Percentiles rank a stretch among this genome's conserved stretches.
Evolutionary conservation across 2,113 vertebrate genomes (phyloP).

Genomic region (Bos javanicus): DNA sequence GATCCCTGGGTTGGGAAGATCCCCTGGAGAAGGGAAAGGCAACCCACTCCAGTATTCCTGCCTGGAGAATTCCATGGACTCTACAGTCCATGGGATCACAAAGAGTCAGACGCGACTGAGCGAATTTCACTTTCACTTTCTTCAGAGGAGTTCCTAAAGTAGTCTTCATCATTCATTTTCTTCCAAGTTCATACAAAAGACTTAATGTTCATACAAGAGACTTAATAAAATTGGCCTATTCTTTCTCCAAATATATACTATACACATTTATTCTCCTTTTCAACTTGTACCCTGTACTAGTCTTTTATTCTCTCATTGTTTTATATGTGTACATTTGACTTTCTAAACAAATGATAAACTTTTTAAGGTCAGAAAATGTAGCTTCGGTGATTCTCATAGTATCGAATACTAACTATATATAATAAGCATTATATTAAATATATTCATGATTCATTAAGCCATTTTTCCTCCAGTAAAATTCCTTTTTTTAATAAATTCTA

Average conservation of each 20-base stretch:
- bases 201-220: background rate
- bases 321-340: background rate
- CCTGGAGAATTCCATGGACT: background rate
- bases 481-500: background rate
- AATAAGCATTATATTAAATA: background rate
- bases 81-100: background rate
- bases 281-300: background rate
- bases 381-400: background rate
- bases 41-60: background rate
- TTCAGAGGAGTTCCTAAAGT: background rate
- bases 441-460: background rate
- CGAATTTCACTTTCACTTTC: background rate
- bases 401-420: background rate
- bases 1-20: background rate
- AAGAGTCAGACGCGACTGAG: background rate
- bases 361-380: background rate
- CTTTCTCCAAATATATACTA: background rate
- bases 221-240: background rate
- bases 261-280: background rate
- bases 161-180: background rate
- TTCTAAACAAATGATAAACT: background rate
- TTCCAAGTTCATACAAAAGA: background rate
- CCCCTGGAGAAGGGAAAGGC: background rate
- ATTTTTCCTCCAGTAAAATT: background rate
- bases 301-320: background rate